Evolutionary conservation across 2,797 vertebrate species (phyloP), one percentile per base, ranked within the genome.

Genomic region (Aplochiton taeniatus): DNA sequence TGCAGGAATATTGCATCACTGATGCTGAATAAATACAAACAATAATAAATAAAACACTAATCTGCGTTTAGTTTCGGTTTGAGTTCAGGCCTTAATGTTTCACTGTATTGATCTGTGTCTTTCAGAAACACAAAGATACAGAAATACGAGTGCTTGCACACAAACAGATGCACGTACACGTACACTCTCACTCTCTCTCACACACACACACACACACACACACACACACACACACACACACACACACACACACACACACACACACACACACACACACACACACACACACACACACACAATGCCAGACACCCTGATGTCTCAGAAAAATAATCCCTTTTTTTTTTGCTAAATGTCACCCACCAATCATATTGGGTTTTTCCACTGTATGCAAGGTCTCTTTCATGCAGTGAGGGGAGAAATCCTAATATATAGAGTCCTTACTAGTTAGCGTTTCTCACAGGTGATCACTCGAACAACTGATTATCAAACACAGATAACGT

Each of bases 21-120:
- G 78, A 68, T 63, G 66, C 49, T 61, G 60, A 83, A 80, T 82
- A 82, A 85, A 83, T 83, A 82, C 50, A 69, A 58, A 69, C 63
- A 77, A 66, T 58, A 73, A 72, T 76, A 79, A 89, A 85, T 83
- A 84, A 86, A 85, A 31, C 31, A n/a, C 76, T 58, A 63, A 47
- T 70, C 64, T 18, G 64, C 60, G 54, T 17, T 7, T 49, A 42
- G 18, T 58, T 61, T 69, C 62, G 19, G 46, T 56, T 58, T 62
- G n/a, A 61, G 49, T 59, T 72, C 46, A 45, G n/a, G 46, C 41
- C 52, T 18, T 61, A n/a, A 62, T n/a, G 20, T 18, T 54, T 44
- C 52, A 31, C 53, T 66, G 3, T 4, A 48, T 60, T 44, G 31
- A 47, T 73, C 56, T 62, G 55, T 48, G n/a, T n/a, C n/a, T n/a